Evolutionary conservation across 1,140 invertebrate species (phyloP).

Genomic region (Sesamia nonagrioides): DNA sequence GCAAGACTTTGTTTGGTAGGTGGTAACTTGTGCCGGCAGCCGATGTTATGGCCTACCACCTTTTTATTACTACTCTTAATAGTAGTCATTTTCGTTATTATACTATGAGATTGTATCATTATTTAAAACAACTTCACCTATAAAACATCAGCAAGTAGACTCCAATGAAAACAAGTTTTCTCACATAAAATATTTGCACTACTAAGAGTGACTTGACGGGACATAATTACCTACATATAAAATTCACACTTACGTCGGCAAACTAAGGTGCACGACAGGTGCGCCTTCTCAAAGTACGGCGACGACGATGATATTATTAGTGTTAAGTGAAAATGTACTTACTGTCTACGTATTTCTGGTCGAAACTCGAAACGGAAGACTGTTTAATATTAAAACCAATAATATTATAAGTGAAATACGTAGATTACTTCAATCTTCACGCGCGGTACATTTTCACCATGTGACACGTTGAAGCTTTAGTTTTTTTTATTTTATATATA

Average conservation of each 20-base stretch:
- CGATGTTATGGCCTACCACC: too few species aligned
- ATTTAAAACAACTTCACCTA: background rate
- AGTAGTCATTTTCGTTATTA: too few species aligned
- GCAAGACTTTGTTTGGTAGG: too few species aligned
- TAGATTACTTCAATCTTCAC: too few species aligned
- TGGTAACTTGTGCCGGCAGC: too few species aligned
- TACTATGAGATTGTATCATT: too few species aligned
- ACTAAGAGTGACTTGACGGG: background rate
- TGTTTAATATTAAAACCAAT: background rate
- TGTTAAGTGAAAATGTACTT: slow-evolving; percentile 19
- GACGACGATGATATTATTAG: background rate
- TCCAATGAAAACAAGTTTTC: background rate
- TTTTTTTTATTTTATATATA: too few species aligned
- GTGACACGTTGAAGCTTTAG: too few species aligned
- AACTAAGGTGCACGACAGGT: slow-evolving; percentile 1
- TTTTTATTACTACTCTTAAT: too few species aligned
- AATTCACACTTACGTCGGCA: slow-evolving; percentile 15
- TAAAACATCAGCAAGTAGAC: background rate
- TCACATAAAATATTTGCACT: background rate
- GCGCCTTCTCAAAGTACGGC: background rate
- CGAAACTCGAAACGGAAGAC: background rate
- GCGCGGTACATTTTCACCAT: too few species aligned
- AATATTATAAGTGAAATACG: too few species aligned
- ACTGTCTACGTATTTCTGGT: background rate
- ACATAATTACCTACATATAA: slow-evolving; percentile 35